Base-by-base conservation (phyloP, 2,888 invertebrate genomes). In the Sinopyrophorus schimmeli region DNA sequence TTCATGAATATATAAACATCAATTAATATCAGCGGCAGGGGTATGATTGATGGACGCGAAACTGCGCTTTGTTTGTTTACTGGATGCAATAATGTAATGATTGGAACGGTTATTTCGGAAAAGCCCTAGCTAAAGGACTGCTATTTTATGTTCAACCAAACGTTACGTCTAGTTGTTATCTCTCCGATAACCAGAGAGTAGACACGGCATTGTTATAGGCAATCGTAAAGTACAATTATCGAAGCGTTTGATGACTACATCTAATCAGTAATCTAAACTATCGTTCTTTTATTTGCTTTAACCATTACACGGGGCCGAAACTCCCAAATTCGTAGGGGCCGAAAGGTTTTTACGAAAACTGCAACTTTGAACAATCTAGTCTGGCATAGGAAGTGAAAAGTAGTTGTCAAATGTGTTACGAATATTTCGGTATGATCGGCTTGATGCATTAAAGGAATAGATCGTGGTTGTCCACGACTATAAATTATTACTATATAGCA, bases 151-250 rank as follows among this genome's bases (percentile, higher is more conserved):
- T 39, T 23, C 24, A 38, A 28, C 18, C 40, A 40, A 31, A 38
- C 40, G 28, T 24, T 42, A 39, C 48, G 43, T 44, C 47, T 51
- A 31, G 53, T 49, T 27, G 59, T 58, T 64, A 63, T 63, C 66
- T 54, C 53, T 42, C 57, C 65, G 69, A 69, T 71, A 70, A 69
- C 64, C 58, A 55, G 54, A 26, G 64, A 67, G 66, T 63, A 63
- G 66, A 65, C 69, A 70, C 68, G 68, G 65, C 65, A 70, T 60
- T 66, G 69, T 70, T 70, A 70, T 69, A 69, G 69, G 64, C 64
- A 42, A 27, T 42, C 34, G 42, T 43, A 43, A 43, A 34, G 31
- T 18, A 17, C 30, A 48, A 48, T 48, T 48, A 31, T 35, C 32
- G 37, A 37, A 28, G 31, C 24, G 31, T 48, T 48, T 42, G 48